phyloP scores from a whole-genome alignment of 2,888 invertebrate genomes.

The Zaprionus obscuricornis region DNA sequence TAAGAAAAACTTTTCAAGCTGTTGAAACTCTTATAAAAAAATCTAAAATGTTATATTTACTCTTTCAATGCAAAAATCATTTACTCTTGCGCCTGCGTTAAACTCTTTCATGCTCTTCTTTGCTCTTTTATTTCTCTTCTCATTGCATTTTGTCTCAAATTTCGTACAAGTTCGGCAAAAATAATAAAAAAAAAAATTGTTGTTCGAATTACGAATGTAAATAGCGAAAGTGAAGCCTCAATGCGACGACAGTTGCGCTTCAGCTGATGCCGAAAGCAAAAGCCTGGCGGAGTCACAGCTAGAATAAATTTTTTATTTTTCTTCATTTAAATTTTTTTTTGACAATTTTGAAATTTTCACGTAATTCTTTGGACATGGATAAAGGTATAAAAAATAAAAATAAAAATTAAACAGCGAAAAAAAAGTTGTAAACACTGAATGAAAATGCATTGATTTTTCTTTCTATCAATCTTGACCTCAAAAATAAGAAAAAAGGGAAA shows the following conservation, averaged over 20 bases:
- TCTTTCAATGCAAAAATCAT: too few species aligned
- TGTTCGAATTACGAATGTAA: conserved; percentile 52
- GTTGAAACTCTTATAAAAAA: conserved; percentile 41
- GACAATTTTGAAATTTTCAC: background rate
- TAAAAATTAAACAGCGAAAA: too few species aligned
- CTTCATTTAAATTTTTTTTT: too few species aligned
- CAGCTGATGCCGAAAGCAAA: conserved; percentile 60
- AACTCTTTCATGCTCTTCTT: conserved; percentile 8
- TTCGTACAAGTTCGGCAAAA: background rate
- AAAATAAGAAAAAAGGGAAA: conserved; percentile 4
- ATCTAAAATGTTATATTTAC: too few species aligned
- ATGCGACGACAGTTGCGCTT: conserved; percentile 55
- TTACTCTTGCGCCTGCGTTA: conserved; percentile 39
- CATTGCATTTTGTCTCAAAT: conserved; percentile 14
- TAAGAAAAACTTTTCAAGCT: conserved; percentile 18
- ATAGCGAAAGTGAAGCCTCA: conserved; percentile 40
- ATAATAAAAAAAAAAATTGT: too few species aligned
- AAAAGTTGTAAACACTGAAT: too few species aligned
- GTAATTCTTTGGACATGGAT: conserved; percentile 7
- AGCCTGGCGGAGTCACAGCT: conserved; percentile 6
- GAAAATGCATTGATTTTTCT: conserved; percentile 36
- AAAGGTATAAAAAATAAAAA: too few species aligned
- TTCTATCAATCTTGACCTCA: conserved; percentile 36
- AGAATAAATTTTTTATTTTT: too few species aligned
- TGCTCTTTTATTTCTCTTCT: background rate